Conservation (phyloP, 1,140 invertebrate genomes). For the Trissolcus basalis region DNA sequence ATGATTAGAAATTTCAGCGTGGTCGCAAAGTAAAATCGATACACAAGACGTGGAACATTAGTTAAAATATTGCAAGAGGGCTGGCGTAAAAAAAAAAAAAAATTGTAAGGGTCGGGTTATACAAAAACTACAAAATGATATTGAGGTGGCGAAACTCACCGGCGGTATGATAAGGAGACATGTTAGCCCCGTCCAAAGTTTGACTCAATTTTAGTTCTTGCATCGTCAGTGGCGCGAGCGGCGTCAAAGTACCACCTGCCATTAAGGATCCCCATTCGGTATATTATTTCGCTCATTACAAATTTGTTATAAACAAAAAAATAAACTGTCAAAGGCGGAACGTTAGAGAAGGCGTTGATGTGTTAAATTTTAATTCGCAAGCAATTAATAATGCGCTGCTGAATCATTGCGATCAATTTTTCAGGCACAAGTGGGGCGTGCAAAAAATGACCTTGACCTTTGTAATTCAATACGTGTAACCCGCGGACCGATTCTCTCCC, state of each 20-base stretch:
- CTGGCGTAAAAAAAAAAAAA: too few species aligned
- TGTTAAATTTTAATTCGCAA: not conserved
- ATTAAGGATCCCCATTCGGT: conserved; percentile 70
- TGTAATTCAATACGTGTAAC: not conserved
- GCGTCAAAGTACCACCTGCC: conserved; percentile 83
- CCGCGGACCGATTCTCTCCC: conserved; percentile 9
- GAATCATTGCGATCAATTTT: not conserved
- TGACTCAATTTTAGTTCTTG: conserved; percentile 85
- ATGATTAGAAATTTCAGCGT: too few species aligned
- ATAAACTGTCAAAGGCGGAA: conserved; percentile 62
- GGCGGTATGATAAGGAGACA: conserved; percentile 82
- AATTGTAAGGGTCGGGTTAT: not conserved
- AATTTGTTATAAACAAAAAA: conserved; percentile 48
- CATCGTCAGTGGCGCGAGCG: conserved; percentile 86
- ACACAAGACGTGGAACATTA: too few species aligned
- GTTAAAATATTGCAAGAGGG: too few species aligned
- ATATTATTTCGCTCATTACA: conserved; percentile 55
- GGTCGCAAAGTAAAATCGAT: too few species aligned
- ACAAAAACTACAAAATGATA: conserved; percentile 43
- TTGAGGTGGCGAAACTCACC: conserved; percentile 73
- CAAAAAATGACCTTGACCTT: conserved; percentile 43
- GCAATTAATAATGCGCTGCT: too few species aligned
- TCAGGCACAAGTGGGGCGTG: not conserved
- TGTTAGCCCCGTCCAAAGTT: conserved; percentile 79
- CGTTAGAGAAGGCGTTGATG: conserved; percentile 30